These are phyloP conservation scores for Idaea dimidiata DNA, from an alignment of 2,888 invertebrate genomes.

Conservation along the genomic window DNA sequence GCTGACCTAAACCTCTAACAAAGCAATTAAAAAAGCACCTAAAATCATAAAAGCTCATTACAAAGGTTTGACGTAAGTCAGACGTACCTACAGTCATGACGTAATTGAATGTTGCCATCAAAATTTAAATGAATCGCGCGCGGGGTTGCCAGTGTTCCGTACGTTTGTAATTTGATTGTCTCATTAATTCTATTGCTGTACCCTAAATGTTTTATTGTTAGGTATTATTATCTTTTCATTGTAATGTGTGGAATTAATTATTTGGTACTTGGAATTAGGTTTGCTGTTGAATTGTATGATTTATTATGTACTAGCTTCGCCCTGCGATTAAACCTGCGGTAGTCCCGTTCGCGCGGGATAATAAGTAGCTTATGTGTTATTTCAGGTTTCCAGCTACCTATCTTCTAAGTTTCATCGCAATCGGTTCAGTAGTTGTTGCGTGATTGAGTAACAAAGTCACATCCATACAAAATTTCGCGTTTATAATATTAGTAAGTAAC, in stretches of 20 bases:
- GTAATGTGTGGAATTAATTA: not conserved
- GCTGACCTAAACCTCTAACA: not conserved
- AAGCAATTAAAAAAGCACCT: not conserved
- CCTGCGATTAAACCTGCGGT: too few species aligned
- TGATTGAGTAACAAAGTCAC: too few species aligned
- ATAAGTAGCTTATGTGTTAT: too few species aligned
- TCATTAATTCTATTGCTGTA: slow-evolving; percentile 1
- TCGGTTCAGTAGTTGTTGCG: too few species aligned
- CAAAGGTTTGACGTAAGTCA: not conserved
- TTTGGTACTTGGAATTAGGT: too few species aligned
- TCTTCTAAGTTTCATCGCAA: too few species aligned
- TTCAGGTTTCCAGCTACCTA: too few species aligned
- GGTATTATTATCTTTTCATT: not conserved
- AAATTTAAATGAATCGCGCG: slow-evolving; percentile 25
- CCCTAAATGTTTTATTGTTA: not conserved
- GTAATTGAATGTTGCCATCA: slow-evolving; percentile 14
- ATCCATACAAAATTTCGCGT: too few species aligned
- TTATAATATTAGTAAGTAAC: too few species aligned
- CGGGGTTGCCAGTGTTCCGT: slow-evolving; percentile 16
- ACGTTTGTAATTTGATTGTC: slow-evolving; percentile 1
- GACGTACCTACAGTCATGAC: not conserved
- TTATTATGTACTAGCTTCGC: too few species aligned
- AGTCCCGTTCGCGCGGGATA: too few species aligned
- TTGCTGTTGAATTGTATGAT: too few species aligned
- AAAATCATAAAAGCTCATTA: not conserved